A percentile compares a stretch with the other conserved stretches of the same genome.
phyloP scores from a whole-genome alignment of 1,140 invertebrate species.

The Galendromus occidentalis region DNA sequence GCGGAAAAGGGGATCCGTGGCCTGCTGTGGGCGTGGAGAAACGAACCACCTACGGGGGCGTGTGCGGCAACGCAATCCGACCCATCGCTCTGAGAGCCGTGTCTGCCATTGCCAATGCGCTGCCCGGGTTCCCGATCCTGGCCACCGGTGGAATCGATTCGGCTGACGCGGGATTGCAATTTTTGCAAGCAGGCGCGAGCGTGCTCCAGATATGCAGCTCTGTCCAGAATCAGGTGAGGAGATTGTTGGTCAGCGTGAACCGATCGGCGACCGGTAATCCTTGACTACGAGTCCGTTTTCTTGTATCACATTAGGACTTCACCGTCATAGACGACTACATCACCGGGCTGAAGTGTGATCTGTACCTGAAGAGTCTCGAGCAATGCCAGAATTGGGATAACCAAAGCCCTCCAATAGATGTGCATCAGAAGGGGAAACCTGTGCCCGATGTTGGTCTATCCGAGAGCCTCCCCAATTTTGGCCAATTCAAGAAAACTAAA shows the following conservation, averaged over 20 bases:
- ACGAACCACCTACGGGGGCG: conserved; percentile 81
- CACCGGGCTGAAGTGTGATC: conserved; percentile 63
- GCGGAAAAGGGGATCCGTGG: conserved; percentile 61
- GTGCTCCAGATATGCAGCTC: conserved; percentile 87
- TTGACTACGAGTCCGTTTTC: too few species aligned
- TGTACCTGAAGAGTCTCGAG: conserved; percentile 55
- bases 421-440: conserved; percentile 78
- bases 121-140: conserved; percentile 75
- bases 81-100: conserved; percentile 77
- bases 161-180: conserved; percentile 77
- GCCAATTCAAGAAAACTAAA: conserved; percentile 52
- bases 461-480: conserved; percentile 63
- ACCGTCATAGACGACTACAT: conserved; percentile 83
- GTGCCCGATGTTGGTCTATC: conserved; percentile 35
- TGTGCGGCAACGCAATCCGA: conserved; percentile 83
- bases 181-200: conserved; percentile 69
- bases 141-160: conserved; percentile 91
- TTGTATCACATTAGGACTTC: conserved; percentile 42
- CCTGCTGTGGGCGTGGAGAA: conserved; percentile 60
- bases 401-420: conserved; percentile 67
- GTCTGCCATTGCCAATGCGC: conserved; percentile 52
- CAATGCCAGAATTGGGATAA: conserved; percentile 59
- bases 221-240: conserved; percentile 63
- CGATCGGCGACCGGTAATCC: too few species aligned
- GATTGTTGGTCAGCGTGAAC: too few species aligned